Conservation (phyloP, 2,113 vertebrate species). For the Callopanchax toddi region DNA sequence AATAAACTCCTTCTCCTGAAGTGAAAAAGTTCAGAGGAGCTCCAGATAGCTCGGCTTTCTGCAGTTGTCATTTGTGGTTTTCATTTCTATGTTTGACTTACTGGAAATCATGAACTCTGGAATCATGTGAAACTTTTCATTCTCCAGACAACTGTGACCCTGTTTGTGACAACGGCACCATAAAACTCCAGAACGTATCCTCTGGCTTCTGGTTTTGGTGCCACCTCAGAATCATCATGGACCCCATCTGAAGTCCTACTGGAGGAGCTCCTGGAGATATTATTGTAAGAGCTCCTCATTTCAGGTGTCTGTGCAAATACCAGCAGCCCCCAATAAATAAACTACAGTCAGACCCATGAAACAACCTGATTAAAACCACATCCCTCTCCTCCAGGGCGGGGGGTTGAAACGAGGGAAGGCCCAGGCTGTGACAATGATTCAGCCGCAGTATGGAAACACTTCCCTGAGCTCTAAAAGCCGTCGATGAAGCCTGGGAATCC, state of each 20-base stretch:
- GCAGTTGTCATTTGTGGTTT: constrained; percentile 58
- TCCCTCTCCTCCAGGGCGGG: not conserved
- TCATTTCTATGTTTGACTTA: constrained; percentile 52
- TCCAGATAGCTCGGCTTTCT: not conserved
- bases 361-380: not conserved
- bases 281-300: too few relatives aligned
- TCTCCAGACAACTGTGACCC: too few relatives aligned
- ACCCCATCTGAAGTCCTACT: too few relatives aligned
- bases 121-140: constrained; percentile 20
- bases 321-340: not conserved
- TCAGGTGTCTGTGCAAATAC: not conserved
- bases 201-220: too few relatives aligned
- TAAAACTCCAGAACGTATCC: too few relatives aligned
- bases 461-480: constrained; percentile 48
- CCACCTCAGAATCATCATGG: too few relatives aligned
- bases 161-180: too few relatives aligned
- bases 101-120: constrained; percentile 54
- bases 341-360: not conserved
- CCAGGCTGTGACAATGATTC: constrained; percentile 41
- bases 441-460: constrained; percentile 39
- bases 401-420: constrained; percentile 49
- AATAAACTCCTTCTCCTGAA: constrained; percentile 22
- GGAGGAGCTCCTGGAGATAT: too few relatives aligned
- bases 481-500: constrained; percentile 50
- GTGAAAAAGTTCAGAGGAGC: not conserved